These are phyloP conservation scores for Hystrix cristata DNA, from an alignment of 2,113 vertebrate genomes.

Conservation along the genomic window DNA sequence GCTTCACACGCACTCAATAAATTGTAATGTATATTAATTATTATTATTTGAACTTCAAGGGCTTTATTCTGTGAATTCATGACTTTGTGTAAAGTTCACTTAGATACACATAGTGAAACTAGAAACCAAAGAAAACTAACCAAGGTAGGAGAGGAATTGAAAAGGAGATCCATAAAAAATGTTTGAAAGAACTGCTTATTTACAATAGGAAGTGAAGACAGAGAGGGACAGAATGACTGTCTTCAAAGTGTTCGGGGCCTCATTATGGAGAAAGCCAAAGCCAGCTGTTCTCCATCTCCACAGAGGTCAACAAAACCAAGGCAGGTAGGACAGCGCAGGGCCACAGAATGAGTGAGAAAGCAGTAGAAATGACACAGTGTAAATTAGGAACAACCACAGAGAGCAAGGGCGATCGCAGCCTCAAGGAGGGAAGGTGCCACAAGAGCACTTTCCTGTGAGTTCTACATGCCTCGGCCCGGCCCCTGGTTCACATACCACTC, in stretches of 20 bases:
- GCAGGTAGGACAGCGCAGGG: background rate
- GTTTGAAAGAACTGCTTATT: background rate
- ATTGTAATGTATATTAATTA: background rate
- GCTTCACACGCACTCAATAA: background rate
- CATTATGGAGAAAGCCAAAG: background rate
- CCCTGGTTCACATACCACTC: background rate
- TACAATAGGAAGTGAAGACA: background rate
- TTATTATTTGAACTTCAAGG: background rate
- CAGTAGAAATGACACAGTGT: background rate
- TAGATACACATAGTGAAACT: background rate
- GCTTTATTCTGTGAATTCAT: background rate
- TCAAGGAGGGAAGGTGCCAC: background rate
- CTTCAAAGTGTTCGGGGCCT: background rate
- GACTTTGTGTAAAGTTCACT: slow-evolving; percentile 40
- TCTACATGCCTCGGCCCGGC: fast-evolving
- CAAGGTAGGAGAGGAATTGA: background rate
- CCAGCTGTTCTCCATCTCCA: background rate
- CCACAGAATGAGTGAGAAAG: background rate
- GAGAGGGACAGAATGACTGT: background rate
- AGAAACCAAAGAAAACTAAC: slow-evolving; percentile 21
- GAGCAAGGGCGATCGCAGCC: too few species aligned
- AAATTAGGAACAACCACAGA: background rate
- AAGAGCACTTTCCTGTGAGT: background rate
- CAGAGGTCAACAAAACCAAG: background rate
- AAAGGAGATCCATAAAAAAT: background rate